phyloP scores from a whole-genome alignment of 1,140 invertebrate species.

The Drosophila lacteicornis region DNA sequence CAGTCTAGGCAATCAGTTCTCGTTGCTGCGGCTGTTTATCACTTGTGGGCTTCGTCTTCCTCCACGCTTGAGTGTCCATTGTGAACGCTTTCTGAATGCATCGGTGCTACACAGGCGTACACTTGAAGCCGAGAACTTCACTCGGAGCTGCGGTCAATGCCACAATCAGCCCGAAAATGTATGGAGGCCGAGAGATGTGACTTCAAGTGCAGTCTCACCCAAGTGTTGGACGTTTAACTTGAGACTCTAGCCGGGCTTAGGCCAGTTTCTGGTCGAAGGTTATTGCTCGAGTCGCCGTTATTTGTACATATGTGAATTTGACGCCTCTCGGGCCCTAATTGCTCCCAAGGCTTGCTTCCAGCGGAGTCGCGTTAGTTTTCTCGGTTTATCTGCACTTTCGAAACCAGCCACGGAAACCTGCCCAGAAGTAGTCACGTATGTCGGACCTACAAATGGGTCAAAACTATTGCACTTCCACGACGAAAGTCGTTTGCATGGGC shows the following conservation, averaged over 20 bases:
- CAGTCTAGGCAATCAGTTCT: slow-evolving; percentile 66
- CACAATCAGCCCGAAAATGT: slow-evolving; percentile 67
- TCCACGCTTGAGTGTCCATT: slow-evolving; percentile 61
- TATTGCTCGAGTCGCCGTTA: slow-evolving; percentile 11
- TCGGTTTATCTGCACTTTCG: slow-evolving; percentile 44
- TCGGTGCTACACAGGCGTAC: slow-evolving; percentile 13
- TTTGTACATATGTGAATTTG: slow-evolving; percentile 33
- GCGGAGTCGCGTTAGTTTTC: slow-evolving; percentile 26
- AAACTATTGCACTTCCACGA: slow-evolving; percentile 58
- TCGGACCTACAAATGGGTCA: slow-evolving; percentile 60
- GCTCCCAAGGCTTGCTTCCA: slow-evolving; percentile 38
- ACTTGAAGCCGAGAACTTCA: slow-evolving; percentile 46
- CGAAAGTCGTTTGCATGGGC: slow-evolving; percentile 55
- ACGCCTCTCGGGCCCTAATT: slow-evolving; percentile 54
- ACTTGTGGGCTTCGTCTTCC: slow-evolving; percentile 55
- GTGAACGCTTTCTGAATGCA: slow-evolving; percentile 58
- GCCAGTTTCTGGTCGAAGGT: slow-evolving; percentile 34
- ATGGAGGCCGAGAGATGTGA: slow-evolving; percentile 17
- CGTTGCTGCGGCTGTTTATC: slow-evolving; percentile 60
- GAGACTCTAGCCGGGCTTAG: slow-evolving; percentile 19
- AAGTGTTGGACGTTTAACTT: slow-evolving; percentile 41
- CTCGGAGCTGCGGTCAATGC: slow-evolving; percentile 66
- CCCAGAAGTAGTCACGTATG: slow-evolving; percentile 31
- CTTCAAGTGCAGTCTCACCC: slow-evolving; percentile 37
- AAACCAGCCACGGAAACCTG: slow-evolving; percentile 30